These are phyloP conservation scores for Corvus hawaiiensis DNA, from an alignment of 2,113 vertebrate species.

Conservation along the genomic window DNA sequence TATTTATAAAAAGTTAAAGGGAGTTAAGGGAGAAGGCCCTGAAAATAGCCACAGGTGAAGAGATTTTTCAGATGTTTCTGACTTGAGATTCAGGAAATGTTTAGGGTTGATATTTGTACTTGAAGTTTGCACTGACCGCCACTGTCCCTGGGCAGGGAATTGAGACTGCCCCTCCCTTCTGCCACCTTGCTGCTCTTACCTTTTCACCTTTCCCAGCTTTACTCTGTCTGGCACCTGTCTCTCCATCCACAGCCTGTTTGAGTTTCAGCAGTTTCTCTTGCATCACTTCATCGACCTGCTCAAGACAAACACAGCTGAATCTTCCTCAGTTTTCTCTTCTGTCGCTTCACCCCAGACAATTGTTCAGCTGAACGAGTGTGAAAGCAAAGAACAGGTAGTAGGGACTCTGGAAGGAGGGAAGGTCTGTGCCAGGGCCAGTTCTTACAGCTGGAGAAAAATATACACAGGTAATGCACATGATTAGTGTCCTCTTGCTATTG, in stretches of 20 bases:
- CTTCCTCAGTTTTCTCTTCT: background rate
- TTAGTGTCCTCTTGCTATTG: background rate
- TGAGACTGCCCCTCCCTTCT: no score
- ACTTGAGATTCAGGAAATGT: background rate
- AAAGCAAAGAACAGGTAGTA: background rate
- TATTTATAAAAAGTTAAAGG: background rate
- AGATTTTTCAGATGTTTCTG: background rate
- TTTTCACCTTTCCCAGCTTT: conserved; percentile 54
- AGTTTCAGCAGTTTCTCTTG: conserved; percentile 77
- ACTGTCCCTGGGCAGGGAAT: background rate
- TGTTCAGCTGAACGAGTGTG: background rate
- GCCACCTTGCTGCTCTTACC: background rate
- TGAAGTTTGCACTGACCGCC: background rate
- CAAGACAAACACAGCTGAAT: background rate
- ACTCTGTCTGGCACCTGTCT: conserved; percentile 38
- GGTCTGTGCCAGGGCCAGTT: background rate
- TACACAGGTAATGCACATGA: background rate
- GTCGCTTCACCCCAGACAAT: background rate
- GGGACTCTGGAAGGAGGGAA: background rate
- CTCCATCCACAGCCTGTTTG: conserved; percentile 74
- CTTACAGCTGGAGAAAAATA: background rate
- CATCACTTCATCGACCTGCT: conserved; percentile 84
- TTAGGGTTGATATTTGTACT: background rate
- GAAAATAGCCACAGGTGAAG: background rate
- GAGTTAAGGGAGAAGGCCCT: background rate